These are phyloP conservation scores for Ypsolopha scabrella DNA, from an alignment of 2,888 invertebrate genomes.

Conservation along the genomic window DNA sequence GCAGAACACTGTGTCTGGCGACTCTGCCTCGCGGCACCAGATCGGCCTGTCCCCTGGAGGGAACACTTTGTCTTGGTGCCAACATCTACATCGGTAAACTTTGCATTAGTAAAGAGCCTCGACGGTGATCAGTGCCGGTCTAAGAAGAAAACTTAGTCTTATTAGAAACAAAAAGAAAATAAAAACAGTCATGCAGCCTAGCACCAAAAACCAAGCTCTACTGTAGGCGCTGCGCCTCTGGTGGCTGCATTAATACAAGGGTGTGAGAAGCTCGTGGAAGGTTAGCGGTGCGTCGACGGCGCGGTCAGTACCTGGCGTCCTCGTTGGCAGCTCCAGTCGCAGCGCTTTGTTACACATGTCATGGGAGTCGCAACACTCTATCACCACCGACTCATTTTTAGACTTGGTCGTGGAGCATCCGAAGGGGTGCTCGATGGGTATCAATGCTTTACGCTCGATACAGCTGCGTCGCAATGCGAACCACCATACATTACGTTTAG, in stretches of 20 bases:
- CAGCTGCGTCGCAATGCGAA: constrained; percentile 77
- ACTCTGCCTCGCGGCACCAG: constrained; percentile 68
- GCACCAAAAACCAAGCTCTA: constrained; percentile 38
- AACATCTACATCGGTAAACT: constrained; percentile 71
- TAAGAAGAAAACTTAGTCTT: constrained; percentile 43
- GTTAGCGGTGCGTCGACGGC: constrained; percentile 1
- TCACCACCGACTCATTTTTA: constrained; percentile 81
- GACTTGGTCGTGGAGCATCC: constrained; percentile 82
- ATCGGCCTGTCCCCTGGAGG: constrained; percentile 72
- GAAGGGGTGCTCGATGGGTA: constrained; percentile 85
- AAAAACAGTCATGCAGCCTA: constrained; percentile 46
- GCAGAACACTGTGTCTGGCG: constrained; percentile 61
- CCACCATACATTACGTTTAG: constrained; percentile 69
- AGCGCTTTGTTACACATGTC: constrained; percentile 82
- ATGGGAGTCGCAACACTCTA: constrained; percentile 83
- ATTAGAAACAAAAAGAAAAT: constrained; percentile 36
- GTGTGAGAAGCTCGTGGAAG: not conserved
- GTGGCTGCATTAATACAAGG: not conserved
- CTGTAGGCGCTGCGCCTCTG: not conserved
- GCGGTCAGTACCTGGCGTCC: constrained; percentile 71
- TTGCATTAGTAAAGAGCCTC: constrained; percentile 26
- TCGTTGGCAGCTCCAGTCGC: constrained; percentile 75
- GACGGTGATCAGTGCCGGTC: constrained; percentile 63
- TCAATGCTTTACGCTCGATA: constrained; percentile 78
- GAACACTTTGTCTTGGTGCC: constrained; percentile 67